These are phyloP conservation scores for Poeciliopsis prolifica DNA, from an alignment of 2,113 vertebrate species.

Conservation along the genomic window DNA sequence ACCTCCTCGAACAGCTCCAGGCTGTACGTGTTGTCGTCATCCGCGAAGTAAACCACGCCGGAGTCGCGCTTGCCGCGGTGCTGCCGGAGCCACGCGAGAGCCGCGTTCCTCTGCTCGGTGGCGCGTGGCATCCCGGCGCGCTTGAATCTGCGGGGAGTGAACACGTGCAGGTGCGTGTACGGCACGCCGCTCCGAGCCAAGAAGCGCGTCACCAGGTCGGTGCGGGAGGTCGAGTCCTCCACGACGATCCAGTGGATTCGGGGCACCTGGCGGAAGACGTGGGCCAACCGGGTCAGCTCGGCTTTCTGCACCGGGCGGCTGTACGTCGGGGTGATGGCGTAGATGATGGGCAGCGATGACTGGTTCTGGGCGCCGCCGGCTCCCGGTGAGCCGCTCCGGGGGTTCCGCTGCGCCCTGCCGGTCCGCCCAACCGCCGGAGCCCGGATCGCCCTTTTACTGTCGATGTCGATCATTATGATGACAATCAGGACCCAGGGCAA, in stretches of 20 bases:
- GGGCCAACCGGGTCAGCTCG: slow-evolving; percentile 92
- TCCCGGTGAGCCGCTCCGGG: slow-evolving; percentile 41
- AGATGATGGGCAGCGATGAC: slow-evolving; percentile 84
- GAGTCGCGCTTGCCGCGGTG: slow-evolving; percentile 81
- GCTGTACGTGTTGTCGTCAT: slow-evolving; percentile 99
- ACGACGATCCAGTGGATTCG: slow-evolving; percentile 95
- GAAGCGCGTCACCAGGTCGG: slow-evolving; percentile 91
- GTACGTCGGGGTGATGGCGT: slow-evolving; percentile 96
- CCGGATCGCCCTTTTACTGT: slow-evolving; percentile 80
- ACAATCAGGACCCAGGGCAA: slow-evolving; percentile 93
- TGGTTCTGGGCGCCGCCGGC: slow-evolving; percentile 57
- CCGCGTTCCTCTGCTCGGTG: slow-evolving; percentile 95
- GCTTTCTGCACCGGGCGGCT: slow-evolving; percentile 95
- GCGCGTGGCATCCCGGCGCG: slow-evolving; percentile 91
- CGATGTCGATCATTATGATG: slow-evolving; percentile 92
- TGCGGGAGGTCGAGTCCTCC: slow-evolving; percentile 88
- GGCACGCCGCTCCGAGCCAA: slow-evolving; percentile 85
- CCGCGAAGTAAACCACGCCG: slow-evolving; percentile 96
- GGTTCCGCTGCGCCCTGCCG: slow-evolving; percentile 55
- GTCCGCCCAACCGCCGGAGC: slow-evolving; percentile 65
- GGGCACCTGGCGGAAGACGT: slow-evolving; percentile 94
- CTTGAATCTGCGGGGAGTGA: slow-evolving; percentile 94
- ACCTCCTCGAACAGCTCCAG: slow-evolving; percentile 98
- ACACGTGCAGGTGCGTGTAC: slow-evolving; percentile 91
- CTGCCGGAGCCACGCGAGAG: slow-evolving; percentile 90